A percentile compares a stretch with the other conserved stretches of the same genome.
These are phyloP conservation scores for Pogonophryne albipinna DNA, from an alignment of 2,797 vertebrate species.

Conservation along the genomic window DNA sequence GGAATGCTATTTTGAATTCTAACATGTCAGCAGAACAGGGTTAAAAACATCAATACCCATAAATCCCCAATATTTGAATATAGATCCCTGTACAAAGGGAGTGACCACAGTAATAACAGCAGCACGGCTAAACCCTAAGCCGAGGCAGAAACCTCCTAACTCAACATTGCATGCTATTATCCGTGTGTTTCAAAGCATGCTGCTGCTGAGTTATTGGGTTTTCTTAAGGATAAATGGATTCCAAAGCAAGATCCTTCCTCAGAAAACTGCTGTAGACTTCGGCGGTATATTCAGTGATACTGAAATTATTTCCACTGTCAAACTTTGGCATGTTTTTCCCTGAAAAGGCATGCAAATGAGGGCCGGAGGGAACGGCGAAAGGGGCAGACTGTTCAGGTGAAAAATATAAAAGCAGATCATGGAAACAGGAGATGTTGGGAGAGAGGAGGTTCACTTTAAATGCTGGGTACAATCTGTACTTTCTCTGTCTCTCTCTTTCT, in stretches of 20 bases:
- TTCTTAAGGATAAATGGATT: conserved; percentile 61
- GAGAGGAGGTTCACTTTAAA: conserved; percentile 9
- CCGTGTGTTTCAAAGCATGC: conserved; percentile 61
- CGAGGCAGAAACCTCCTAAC: conserved; percentile 61
- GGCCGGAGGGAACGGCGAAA: conserved; percentile 14
- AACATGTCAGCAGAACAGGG: conserved; percentile 79
- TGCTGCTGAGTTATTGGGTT: conserved; percentile 50
- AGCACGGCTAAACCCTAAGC: conserved; percentile 53
- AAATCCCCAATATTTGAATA: conserved; percentile 81
- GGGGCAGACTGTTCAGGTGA: conserved; percentile 23
- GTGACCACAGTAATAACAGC: conserved; percentile 68
- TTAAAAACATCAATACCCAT: conserved; percentile 81
- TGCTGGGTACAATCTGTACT: conserved; percentile 11
- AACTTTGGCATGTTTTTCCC: conserved; percentile 26
- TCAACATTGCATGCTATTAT: conserved; percentile 57
- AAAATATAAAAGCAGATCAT: conserved; percentile 6
- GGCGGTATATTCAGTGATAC: conserved; percentile 44
- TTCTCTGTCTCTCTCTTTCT: neutral
- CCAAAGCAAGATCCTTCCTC: conserved; percentile 56
- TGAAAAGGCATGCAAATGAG: conserved; percentile 54
- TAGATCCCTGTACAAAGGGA: conserved; percentile 73
- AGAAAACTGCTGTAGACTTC: conserved; percentile 57
- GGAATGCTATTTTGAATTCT: conserved; percentile 74
- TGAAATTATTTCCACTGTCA: conserved; percentile 60
- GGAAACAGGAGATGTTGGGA: neutral